Percentiles rank a stretch among this genome's conserved stretches.
These are phyloP conservation scores for Goniozus legneri DNA, from an alignment of 1,140 invertebrate species.

Conservation along the genomic window DNA sequence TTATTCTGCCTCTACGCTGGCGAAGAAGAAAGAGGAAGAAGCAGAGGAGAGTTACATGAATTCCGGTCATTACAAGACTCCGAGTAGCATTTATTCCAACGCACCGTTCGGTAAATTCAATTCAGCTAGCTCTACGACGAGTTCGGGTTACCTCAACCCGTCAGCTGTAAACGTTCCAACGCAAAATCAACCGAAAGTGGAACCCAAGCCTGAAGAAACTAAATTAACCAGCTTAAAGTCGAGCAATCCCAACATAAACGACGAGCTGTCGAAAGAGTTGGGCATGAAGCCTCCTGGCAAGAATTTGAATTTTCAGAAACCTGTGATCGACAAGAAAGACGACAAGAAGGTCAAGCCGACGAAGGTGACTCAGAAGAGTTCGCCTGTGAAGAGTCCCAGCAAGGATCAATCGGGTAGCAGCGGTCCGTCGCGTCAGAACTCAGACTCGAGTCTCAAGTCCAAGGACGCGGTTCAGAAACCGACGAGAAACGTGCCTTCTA, in stretches of 20 bases:
- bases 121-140: constrained; percentile 61
- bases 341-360: constrained; percentile 28
- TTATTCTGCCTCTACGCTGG: constrained; percentile 71
- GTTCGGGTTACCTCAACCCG: constrained; percentile 70
- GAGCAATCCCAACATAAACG: constrained; percentile 28
- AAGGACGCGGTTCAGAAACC: neutral
- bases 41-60: constrained; percentile 41
- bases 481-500: constrained; percentile 36
- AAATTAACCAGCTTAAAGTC: constrained; percentile 14
- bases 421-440: constrained; percentile 18
- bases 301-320: neutral
- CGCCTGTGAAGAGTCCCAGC: constrained; percentile 2
- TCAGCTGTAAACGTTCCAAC: constrained; percentile 60
- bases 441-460: constrained; percentile 22
- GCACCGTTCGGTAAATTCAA: constrained; percentile 48
- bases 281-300: constrained; percentile 20
- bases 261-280: constrained; percentile 33
- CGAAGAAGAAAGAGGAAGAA: constrained; percentile 58
- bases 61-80: constrained; percentile 57
- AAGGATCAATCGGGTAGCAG: neutral
- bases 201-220: neutral
- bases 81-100: constrained; percentile 62
- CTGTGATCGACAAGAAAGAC: constrained; percentile 18
- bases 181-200: neutral
- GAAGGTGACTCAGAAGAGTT: constrained; percentile 36